These are phyloP conservation scores for Maconellicoccus hirsutus DNA, from an alignment of 1,140 invertebrate species.

Conservation along the genomic window DNA sequence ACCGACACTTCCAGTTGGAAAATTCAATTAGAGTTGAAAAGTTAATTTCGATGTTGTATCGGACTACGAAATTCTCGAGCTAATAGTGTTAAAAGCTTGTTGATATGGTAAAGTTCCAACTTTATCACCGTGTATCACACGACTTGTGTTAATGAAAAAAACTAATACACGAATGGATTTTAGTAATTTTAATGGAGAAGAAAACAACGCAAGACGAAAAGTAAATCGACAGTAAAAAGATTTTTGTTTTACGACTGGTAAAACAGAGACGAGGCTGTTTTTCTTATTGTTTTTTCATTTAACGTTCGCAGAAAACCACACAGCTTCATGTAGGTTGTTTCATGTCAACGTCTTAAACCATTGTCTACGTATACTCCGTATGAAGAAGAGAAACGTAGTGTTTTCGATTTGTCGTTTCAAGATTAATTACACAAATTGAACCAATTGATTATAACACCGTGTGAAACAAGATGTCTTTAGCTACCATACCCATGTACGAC, in stretches of 20 bases:
- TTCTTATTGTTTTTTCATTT: too few relatives aligned
- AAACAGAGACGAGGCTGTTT: too few relatives aligned
- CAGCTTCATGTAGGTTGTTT: too few relatives aligned
- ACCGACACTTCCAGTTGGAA: not conserved
- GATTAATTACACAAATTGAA: too few relatives aligned
- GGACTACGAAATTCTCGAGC: not conserved
- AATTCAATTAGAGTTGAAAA: constrained; percentile 6
- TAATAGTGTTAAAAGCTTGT: constrained; percentile 4
- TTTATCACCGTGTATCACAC: not conserved
- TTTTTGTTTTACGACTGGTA: not conserved
- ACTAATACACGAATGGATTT: not conserved
- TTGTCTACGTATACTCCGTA: too few relatives aligned
- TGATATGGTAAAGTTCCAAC: not conserved
- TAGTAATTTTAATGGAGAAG: constrained; percentile 1
- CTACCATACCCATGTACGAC: too few relatives aligned
- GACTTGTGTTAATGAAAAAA: not conserved
- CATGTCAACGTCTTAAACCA: too few relatives aligned
- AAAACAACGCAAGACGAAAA: not conserved
- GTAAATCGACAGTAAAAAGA: not conserved
- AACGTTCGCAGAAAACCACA: too few relatives aligned
- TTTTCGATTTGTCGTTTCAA: too few relatives aligned
- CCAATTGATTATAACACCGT: too few relatives aligned
- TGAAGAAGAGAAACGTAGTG: too few relatives aligned
- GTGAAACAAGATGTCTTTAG: too few relatives aligned
- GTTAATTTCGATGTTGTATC: not conserved